Percentiles rank a stretch among this genome's conserved stretches.
phyloP scores from a whole-genome alignment of 2,113 vertebrate species.

The Stercorarius parasiticus region DNA sequence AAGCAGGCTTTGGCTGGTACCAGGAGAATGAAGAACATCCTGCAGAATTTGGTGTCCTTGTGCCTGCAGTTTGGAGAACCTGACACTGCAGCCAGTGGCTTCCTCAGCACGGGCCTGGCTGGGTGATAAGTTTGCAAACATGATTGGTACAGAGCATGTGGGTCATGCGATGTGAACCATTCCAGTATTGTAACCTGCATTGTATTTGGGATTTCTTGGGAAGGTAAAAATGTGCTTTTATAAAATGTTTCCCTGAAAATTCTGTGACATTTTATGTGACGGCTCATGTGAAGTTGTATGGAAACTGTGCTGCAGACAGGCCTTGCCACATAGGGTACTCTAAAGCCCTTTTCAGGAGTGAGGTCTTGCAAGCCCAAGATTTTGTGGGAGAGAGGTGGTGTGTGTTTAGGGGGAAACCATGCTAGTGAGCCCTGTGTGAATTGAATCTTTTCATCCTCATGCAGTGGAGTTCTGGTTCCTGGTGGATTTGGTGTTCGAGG shows the following conservation, averaged over 20 bases:
- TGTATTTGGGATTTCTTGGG: not conserved
- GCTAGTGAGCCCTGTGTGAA: not conserved
- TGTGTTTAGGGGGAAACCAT: rapidly evolving
- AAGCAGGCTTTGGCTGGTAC: not conserved
- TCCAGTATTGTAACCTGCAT: not conserved
- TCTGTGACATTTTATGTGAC: not conserved
- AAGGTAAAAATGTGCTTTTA: not conserved
- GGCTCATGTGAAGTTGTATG: not conserved
- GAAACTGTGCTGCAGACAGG: not conserved
- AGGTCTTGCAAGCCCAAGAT: not conserved
- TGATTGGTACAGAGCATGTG: not conserved
- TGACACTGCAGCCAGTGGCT: not conserved
- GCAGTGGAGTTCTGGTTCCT: constrained; percentile 91
- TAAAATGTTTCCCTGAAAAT: not conserved
- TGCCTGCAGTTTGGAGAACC: not conserved
- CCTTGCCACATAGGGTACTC: not conserved
- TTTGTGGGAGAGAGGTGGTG: not conserved
- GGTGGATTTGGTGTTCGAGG: constrained; percentile 95
- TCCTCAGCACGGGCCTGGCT: not conserved
- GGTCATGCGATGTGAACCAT: rapidly evolving
- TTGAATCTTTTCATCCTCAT: not conserved
- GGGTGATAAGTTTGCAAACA: not conserved
- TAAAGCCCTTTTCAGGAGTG: not conserved
- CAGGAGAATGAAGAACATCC: not conserved
- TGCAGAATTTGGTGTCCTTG: not conserved